phyloP scores from a whole-genome alignment of 2,113 vertebrate genomes.

The Serilophus lunatus region DNA sequence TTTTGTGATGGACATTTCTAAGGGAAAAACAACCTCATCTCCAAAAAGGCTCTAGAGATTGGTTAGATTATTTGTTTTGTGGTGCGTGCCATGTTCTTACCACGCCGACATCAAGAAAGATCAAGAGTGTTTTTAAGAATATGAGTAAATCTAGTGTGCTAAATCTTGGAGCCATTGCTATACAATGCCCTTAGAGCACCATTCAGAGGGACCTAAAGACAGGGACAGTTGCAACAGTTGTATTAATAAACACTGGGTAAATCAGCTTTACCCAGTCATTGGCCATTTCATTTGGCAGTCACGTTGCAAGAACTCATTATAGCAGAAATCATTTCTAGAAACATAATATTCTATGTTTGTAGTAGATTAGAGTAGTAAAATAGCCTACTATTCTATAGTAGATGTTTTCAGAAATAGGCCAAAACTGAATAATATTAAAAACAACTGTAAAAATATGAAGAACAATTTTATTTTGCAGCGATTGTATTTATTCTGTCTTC shows the following conservation, averaged over 20 bases:
- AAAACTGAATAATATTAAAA: neutral
- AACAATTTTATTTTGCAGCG: neutral
- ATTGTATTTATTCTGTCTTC: neutral
- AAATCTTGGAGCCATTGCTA: neutral
- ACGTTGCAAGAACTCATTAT: neutral
- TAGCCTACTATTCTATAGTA: neutral
- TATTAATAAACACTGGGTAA: neutral
- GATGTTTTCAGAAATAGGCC: neutral
- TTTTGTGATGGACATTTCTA: neutral
- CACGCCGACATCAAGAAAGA: neutral
- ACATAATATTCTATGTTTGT: neutral
- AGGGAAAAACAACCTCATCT: neutral
- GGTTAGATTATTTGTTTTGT: neutral
- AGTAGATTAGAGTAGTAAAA: too few relatives aligned
- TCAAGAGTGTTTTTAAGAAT: neutral
- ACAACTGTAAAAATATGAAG: neutral
- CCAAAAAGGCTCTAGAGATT: neutral
- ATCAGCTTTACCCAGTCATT: neutral
- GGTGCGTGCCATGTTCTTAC: neutral
- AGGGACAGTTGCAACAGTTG: neutral
- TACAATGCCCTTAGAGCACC: neutral
- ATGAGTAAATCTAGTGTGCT: neutral
- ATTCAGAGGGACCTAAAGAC: neutral
- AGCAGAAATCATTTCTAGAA: neutral
- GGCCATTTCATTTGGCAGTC: neutral